phyloP scores from a whole-genome alignment of 2,113 vertebrate genomes.

The Burhinus oedicnemus region DNA sequence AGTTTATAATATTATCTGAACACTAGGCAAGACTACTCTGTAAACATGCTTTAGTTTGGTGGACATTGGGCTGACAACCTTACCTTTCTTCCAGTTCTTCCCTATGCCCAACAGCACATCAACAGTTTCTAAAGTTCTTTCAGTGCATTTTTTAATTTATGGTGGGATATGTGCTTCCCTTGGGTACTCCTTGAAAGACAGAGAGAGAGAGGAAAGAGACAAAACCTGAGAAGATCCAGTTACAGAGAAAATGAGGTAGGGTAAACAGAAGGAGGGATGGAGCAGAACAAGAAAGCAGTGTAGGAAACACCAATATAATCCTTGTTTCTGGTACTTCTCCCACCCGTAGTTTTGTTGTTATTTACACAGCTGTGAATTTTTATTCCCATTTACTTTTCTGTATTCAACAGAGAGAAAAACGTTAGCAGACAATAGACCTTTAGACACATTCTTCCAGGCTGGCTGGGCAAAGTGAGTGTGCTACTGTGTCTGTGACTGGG shows the following conservation, averaged over 20 bases:
- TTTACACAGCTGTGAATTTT: neutral
- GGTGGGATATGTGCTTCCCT: neutral
- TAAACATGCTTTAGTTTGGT: neutral
- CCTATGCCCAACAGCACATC: neutral
- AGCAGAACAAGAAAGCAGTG: neutral
- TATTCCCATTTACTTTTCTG: neutral
- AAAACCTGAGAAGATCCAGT: neutral
- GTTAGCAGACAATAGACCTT: neutral
- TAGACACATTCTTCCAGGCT: neutral
- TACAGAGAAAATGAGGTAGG: neutral
- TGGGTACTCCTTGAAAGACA: neutral
- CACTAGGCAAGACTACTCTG: rapidly evolving
- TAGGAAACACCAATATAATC: neutral
- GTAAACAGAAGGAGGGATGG: neutral
- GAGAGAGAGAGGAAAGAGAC: neutral
- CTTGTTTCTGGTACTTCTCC: neutral
- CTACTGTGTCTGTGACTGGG: neutral
- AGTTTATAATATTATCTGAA: neutral
- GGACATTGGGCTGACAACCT: neutral
- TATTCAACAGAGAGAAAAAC: neutral
- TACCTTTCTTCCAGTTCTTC: neutral
- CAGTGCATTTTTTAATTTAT: neutral
- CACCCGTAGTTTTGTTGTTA: neutral
- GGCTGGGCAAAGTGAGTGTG: neutral
- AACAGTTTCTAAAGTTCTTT: neutral